phyloP scores from a whole-genome alignment of 1,140 invertebrate genomes.

The Phocides pigmalion region DNA sequence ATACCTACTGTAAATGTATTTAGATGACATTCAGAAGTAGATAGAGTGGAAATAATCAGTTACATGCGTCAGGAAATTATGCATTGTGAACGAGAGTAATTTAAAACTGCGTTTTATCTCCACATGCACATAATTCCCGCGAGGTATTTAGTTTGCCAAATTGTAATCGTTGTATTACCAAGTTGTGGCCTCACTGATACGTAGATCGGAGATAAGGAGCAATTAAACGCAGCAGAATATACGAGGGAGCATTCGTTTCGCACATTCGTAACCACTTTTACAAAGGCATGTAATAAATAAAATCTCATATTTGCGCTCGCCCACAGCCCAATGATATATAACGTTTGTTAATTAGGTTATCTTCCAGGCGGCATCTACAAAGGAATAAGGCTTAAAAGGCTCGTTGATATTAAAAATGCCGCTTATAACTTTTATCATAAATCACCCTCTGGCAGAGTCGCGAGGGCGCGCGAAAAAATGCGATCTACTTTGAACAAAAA shows the following conservation, averaged over 20 bases:
- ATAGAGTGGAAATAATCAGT: conserved; percentile 4
- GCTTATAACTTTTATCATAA: conserved; percentile 81
- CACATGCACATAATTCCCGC: neutral
- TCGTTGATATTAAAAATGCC: conserved; percentile 81
- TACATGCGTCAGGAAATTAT: neutral
- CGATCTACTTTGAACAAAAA: conserved; percentile 74
- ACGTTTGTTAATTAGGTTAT: conserved; percentile 83
- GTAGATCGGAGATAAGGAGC: conserved; percentile 61
- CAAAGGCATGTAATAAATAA: conserved; percentile 62
- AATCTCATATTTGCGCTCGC: conserved; percentile 71
- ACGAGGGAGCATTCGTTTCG: conserved; percentile 40
- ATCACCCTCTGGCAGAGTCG: conserved; percentile 72
- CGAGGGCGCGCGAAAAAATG: conserved; percentile 71
- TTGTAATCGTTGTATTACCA: conserved; percentile 40
- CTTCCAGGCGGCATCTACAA: conserved; percentile 75
- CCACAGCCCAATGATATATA: conserved; percentile 71
- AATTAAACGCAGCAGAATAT: conserved; percentile 61
- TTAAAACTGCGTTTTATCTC: conserved; percentile 3
- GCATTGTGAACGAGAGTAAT: neutral
- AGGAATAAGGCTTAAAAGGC: conserved; percentile 69
- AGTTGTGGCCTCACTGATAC: conserved; percentile 58
- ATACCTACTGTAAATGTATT: no score
- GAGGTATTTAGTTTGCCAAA: conserved; percentile 26
- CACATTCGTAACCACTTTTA: conserved; percentile 51
- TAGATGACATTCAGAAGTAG: no score